Percentiles rank a stretch among this genome's conserved stretches.
phyloP scores from a whole-genome alignment of 2,113 vertebrate species.

The Sceloporus undulatus region DNA sequence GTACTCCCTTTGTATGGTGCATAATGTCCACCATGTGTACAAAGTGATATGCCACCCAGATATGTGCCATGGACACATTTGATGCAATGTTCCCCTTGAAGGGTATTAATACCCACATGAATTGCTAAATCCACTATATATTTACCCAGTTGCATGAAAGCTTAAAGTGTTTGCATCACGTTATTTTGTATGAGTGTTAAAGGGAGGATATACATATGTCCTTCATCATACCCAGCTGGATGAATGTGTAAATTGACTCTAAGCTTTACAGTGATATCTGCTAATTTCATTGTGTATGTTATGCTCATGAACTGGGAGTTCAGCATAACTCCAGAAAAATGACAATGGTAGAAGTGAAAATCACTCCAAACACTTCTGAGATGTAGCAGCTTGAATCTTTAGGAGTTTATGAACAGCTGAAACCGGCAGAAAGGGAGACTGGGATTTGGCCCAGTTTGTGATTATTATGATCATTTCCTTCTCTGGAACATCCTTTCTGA shows the following conservation, averaged over 20 bases:
- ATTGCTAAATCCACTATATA: too few relatives aligned
- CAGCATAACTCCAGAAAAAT: too few relatives aligned
- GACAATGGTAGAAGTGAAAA: background rate
- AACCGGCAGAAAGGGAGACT: background rate
- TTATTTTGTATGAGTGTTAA: background rate
- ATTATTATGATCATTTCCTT: constrained; percentile 45
- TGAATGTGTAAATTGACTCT: background rate
- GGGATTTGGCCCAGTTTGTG: background rate
- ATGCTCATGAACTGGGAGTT: background rate
- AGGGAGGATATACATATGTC: background rate
- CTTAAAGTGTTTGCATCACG: too few relatives aligned
- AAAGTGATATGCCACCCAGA: too few relatives aligned
- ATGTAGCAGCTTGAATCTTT: too few relatives aligned
- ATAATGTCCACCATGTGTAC: too few relatives aligned
- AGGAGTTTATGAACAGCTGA: background rate
- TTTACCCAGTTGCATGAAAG: too few relatives aligned
- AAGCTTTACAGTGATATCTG: background rate
- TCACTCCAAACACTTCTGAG: background rate
- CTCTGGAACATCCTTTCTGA: constrained; percentile 24
- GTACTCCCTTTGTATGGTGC: too few relatives aligned
- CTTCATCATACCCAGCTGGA: background rate
- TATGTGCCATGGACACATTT: too few relatives aligned
- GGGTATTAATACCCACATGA: too few relatives aligned
- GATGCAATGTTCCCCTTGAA: too few relatives aligned
- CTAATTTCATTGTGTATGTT: background rate